Evolutionary conservation across 1,140 invertebrate species (phyloP), one percentile per base, ranked within the genome.

Genomic region (Drosophila santomea): DNA sequence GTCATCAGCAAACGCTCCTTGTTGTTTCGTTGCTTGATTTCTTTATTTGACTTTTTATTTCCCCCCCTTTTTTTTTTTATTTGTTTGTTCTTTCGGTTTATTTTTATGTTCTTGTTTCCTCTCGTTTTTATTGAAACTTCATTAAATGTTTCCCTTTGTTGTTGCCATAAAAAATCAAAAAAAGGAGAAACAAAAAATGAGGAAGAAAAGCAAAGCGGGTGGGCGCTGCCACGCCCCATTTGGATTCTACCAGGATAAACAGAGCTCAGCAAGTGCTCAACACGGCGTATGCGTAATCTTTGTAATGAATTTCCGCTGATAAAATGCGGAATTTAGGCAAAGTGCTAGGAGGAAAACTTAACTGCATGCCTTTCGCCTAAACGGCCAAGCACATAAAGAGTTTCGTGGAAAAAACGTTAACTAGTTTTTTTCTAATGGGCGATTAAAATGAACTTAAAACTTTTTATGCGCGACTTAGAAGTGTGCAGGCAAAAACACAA

Each of bases 141-240:
- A 82, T 82, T 82, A 82, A 82, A 82, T 82, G 74, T 74, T 66
- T 63, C 73, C 61, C 57, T 75, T 76, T 68, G 72, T 76, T 68
- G 78, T 81, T 73, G 73, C 45, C 62, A 74, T 68, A 80, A 80
- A 80, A 79, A 64, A 57, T 4, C 25, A 32, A 17, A 45, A 32
- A 25, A 36, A 54, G 15, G 0, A 36, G 44, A 57, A 57, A 58
- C 17, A 17, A 17, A 17, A 17, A 17, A 17, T 17, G 17, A 17
- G 17, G 17, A 17, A 6, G 6, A 7, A 32, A 32, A 32, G 28
- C 6, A 6, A 32, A 32, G 28, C 28, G 28, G 6, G 28, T 32
- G 28, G 28, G 28, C 50, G 57, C 41, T 45, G 28, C 44, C 60
- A 71, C 64, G 78, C 77, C 64, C 77, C 50, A 47, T 39, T 68